These are phyloP conservation scores for Ochropacha duplaris DNA, from an alignment of 2,888 invertebrate genomes.

Conservation along the genomic window DNA sequence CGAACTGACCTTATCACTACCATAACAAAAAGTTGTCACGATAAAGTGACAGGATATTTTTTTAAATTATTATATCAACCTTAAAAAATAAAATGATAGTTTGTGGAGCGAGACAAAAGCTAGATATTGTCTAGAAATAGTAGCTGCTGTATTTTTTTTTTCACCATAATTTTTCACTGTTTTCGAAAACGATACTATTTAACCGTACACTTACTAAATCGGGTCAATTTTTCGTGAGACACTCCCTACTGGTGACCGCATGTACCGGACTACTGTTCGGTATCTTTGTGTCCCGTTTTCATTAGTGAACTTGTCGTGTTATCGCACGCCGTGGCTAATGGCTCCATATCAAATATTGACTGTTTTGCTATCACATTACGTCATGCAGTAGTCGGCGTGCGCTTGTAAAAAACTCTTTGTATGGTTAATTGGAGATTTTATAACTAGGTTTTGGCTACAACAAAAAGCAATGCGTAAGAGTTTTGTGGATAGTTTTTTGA, in stretches of 20 bases:
- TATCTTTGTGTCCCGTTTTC: constrained; percentile 60
- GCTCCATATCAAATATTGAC: constrained; percentile 77
- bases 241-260: neutral
- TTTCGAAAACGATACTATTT: no score
- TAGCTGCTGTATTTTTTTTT: no score
- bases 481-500: no score
- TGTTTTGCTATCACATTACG: constrained; percentile 73
- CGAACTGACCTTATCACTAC: constrained; percentile 57
- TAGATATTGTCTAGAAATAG: no score
- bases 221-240: neutral
- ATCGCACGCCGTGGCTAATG: constrained; percentile 67
- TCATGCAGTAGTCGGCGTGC: constrained; percentile 54
- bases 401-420: constrained; percentile 12
- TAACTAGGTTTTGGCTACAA: neutral
- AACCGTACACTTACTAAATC: neutral
- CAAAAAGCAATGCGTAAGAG: neutral
- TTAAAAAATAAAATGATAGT: constrained; percentile 16
- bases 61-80: constrained; percentile 25
- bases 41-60: constrained; percentile 47
- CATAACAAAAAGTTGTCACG: constrained; percentile 44
- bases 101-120: no score
- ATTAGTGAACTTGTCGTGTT: constrained; percentile 74
- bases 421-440: constrained; percentile 7
- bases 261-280: neutral
- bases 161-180: no score